Base-by-base conservation (phyloP, 1,140 invertebrate species). In the Notospermus geniculatus region DNA sequence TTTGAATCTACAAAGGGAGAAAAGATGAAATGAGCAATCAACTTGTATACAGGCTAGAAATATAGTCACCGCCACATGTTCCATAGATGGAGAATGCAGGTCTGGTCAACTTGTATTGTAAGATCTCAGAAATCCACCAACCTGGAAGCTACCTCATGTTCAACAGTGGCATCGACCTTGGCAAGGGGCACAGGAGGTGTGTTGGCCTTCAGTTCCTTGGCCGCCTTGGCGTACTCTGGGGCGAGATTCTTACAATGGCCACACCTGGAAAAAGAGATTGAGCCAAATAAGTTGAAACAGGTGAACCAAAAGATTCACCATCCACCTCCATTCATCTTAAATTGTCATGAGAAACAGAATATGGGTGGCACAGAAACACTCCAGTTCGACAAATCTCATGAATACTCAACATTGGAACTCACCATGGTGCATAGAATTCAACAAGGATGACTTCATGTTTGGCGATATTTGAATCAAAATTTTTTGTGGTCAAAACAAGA, bases 171-270 rank as follows among this genome's bases (percentile, higher is more conserved):
- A 72, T 85, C 84, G 0, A 85, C 82, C 73, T 84, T 85, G 2
- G 74, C 83, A 39, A 85, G 65, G 19, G 71, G 61, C 28, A 85
- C 74, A 27, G 80, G 80, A 7, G 77, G 75, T 23, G 76, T 70
- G 75, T 91, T 89, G 64, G 85, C 85, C 69, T 90, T 89, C 15
- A 99, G 80, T 56, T 88, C 71, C 72, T 90, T 88, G 23, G 95
- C 94, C 63, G 97, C 96, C 79, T 95, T 91, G 29, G 93, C 93
- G 80, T 92, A 99, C 83, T 98, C 95, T 2, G 97, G 97, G 71
- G 97, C 97, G 61, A 99, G 82, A 74, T 87, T 86, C 80, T 99
- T 98, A 83, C 97, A 99, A 82, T 99, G 96, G 32, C 93, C 93
- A 84, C 93, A 97, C 77, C 78, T 80, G 36, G 4, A 66, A 62